These are phyloP conservation scores for Reinhardtius hippoglossoides DNA, from an alignment of 2,113 vertebrate species.

Conservation along the genomic window DNA sequence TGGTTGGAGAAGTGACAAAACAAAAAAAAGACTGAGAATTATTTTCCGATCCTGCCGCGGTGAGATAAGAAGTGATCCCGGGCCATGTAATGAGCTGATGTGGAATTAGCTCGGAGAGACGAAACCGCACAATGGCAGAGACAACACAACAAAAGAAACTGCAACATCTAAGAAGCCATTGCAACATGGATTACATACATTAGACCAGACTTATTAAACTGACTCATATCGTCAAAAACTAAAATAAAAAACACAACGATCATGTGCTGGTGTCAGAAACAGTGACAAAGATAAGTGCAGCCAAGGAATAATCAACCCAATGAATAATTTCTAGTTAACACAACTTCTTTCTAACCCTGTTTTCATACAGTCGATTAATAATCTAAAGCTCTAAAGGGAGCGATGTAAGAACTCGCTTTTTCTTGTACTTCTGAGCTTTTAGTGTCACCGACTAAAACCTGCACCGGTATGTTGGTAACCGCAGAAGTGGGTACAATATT, in stretches of 20 bases:
- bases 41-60: constrained; percentile 36
- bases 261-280: background rate
- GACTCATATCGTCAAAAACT: background rate
- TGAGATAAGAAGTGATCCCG: constrained; percentile 51
- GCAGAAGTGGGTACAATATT: background rate
- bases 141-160: constrained; percentile 3
- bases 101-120: constrained; percentile 51
- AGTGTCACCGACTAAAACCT: background rate
- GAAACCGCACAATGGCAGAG: background rate
- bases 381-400: constrained; percentile 10
- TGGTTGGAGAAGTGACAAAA: background rate
- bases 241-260: background rate
- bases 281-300: background rate
- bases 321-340: constrained; percentile 5
- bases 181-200: constrained; percentile 1
- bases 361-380: background rate
- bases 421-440: background rate
- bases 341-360: background rate
- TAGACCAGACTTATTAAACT: constrained; percentile 19
- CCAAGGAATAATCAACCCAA: background rate
- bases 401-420: background rate
- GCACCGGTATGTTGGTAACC: background rate
- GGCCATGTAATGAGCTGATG: constrained; percentile 58
- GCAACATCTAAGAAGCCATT: background rate
- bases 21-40: background rate